A percentile compares a stretch with the other conserved stretches of the same genome.
Conservation (phyloP, 2,113 vertebrate genomes). For the Sturnus vulgaris region DNA sequence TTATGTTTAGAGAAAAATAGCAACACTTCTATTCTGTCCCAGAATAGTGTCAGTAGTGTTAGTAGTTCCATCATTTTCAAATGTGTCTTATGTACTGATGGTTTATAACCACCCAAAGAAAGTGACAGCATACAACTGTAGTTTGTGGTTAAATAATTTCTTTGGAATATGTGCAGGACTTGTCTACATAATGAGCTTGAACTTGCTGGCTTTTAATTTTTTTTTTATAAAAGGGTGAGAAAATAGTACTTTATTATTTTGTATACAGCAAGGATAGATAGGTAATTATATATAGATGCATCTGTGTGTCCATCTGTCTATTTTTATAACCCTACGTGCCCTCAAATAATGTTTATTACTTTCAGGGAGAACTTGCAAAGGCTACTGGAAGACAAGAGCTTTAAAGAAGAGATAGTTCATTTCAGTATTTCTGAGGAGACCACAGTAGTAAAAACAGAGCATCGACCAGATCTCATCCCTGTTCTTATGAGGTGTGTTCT, state of each 20-base stretch:
- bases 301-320: background rate
- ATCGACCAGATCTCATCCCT: slow-evolving; percentile 85
- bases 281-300: background rate
- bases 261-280: background rate
- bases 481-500: slow-evolving; percentile 90
- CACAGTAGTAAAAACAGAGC: slow-evolving; percentile 78
- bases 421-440: slow-evolving; percentile 93
- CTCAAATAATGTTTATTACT: background rate
- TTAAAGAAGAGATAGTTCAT: slow-evolving; percentile 95
- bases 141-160: background rate
- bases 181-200: background rate
- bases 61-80: background rate
- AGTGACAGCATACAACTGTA: background rate
- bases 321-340: background rate
- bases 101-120: background rate
- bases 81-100: background rate
- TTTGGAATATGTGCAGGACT: background rate
- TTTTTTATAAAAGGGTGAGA: background rate
- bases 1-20: background rate
- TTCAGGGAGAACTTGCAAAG: slow-evolving; percentile 90
- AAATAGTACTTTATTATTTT: background rate
- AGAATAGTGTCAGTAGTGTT: background rate
- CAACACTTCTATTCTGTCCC: background rate
- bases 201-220: background rate
- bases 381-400: slow-evolving; percentile 89